Percentiles rank a stretch among this genome's conserved stretches.
phyloP scores from a whole-genome alignment of 2,797 vertebrate genomes.

The Danio choprae region DNA sequence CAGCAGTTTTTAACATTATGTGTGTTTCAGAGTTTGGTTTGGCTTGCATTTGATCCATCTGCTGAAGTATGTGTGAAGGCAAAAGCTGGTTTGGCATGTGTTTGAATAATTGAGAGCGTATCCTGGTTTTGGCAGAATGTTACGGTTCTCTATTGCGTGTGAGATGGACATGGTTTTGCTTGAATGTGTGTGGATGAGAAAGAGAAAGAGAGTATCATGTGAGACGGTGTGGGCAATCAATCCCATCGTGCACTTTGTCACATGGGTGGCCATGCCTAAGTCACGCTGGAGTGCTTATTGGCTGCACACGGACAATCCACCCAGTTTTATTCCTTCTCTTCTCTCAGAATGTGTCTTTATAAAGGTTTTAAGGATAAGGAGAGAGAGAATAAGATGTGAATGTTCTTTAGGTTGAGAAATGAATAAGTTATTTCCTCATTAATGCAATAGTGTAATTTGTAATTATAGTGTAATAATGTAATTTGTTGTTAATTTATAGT shows the following conservation, averaged over 20 bases:
- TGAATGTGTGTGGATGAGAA: constrained; percentile 14
- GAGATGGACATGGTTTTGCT: constrained; percentile 25
- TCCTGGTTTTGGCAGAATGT: constrained; percentile 23
- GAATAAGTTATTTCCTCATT: neutral
- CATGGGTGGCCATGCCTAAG: constrained; percentile 63
- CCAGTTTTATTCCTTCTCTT: constrained; percentile 4
- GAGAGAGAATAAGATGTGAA: neutral
- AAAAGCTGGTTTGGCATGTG: constrained; percentile 30
- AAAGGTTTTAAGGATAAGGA: neutral
- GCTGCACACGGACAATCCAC: constrained; percentile 19
- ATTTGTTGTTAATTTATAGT: too few relatives aligned
- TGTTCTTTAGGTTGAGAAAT: neutral
- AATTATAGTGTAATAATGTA: too few relatives aligned
- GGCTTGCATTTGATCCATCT: constrained; percentile 25
- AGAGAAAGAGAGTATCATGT: constrained; percentile 66
- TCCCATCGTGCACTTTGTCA: constrained; percentile 70
- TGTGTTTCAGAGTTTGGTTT: constrained; percentile 31
- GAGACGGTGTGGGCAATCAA: constrained; percentile 64
- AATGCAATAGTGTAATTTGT: too few relatives aligned
- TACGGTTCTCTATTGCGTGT: neutral
- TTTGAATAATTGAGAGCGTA: constrained; percentile 14
- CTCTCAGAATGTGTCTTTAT: constrained; percentile 2
- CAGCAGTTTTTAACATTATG: constrained; percentile 35
- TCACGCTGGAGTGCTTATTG: constrained; percentile 59
- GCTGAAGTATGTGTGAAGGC: constrained; percentile 35